A percentile compares a stretch with the other conserved stretches of the same genome.
These are phyloP conservation scores for Micromussa lordhowensis DNA, from an alignment of 92 coral and sea anemone genomes.

Conservation along the genomic window DNA sequence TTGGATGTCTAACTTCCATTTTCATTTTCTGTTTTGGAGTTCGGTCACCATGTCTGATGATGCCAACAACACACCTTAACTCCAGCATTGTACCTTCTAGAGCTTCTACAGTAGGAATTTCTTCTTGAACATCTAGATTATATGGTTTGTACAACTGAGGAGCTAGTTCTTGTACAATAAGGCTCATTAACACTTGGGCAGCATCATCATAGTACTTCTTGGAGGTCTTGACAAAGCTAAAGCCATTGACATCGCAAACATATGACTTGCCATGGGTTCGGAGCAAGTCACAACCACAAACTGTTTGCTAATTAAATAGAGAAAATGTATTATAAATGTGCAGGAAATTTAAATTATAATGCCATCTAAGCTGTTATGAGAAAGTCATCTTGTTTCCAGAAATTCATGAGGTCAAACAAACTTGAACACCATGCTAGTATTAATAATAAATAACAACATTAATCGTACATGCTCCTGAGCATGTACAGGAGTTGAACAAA, in stretches of 20 bases:
- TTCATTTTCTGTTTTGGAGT: constrained; percentile 99
- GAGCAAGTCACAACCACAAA: constrained; percentile 95
- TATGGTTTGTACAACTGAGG: constrained; percentile 90
- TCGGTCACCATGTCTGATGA: constrained; percentile 97
- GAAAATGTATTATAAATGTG: neutral
- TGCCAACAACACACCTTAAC: constrained; percentile 93
- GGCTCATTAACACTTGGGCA: constrained; percentile 89
- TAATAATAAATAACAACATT: no score
- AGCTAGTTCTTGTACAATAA: constrained; percentile 86
- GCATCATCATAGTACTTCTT: constrained; percentile 97
- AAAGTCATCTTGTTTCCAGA: neutral
- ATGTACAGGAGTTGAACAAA: neutral
- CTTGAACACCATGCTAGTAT: no score
- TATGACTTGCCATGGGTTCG: constrained; percentile 96
- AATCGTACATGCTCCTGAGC: neutral
- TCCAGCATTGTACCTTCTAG: constrained; percentile 90
- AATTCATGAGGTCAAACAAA: neutral
- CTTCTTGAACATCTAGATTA: constrained; percentile 74
- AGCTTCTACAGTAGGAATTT: constrained; percentile 77
- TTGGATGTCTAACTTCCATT: constrained; percentile 95
- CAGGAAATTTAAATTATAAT: no score
- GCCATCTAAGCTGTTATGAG: neutral
- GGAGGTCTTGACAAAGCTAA: constrained; percentile 99
- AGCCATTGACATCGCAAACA: constrained; percentile 98
- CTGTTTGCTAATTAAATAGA: constrained; percentile 87